Conservation (phyloP, 2,113 vertebrate species). For the Gracilinanus agilis region DNA sequence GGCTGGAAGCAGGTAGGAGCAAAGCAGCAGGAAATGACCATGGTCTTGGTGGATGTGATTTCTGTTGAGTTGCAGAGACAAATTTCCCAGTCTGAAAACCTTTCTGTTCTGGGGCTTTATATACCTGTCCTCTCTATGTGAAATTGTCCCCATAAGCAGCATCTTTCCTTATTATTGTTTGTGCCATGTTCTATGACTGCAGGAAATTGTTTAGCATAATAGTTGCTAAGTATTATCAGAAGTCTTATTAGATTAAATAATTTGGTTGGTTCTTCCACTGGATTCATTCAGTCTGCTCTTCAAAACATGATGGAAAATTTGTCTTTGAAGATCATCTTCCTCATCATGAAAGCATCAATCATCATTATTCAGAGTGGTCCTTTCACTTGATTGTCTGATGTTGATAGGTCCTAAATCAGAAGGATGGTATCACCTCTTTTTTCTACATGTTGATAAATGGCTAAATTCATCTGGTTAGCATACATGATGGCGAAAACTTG, state of each 20-base stretch:
- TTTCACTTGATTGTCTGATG: neutral
- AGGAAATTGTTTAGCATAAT: neutral
- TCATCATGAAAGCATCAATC: too few relatives aligned
- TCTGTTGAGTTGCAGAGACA: neutral
- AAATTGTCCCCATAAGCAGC: neutral
- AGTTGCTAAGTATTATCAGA: neutral
- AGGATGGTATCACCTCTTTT: neutral
- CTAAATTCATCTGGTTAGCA: too few relatives aligned
- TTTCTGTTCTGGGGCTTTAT: neutral
- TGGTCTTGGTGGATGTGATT: neutral
- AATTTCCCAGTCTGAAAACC: neutral
- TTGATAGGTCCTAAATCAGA: too few relatives aligned
- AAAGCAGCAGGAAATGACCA: neutral
- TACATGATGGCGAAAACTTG: too few relatives aligned
- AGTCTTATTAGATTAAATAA: neutral
- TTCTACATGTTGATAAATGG: neutral
- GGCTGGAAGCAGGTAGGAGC: neutral
- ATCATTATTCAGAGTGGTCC: neutral
- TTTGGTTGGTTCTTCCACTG: neutral
- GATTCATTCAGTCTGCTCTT: neutral
- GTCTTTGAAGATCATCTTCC: neutral
- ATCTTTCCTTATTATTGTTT: constrained; percentile 9
- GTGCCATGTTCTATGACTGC: neutral
- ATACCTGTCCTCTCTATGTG: neutral
- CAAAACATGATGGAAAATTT: neutral